Evolutionary conservation across 1,140 invertebrate genomes (phyloP), one percentile per base, ranked within the genome.

Genomic region (Drosophila navojoa): DNA sequence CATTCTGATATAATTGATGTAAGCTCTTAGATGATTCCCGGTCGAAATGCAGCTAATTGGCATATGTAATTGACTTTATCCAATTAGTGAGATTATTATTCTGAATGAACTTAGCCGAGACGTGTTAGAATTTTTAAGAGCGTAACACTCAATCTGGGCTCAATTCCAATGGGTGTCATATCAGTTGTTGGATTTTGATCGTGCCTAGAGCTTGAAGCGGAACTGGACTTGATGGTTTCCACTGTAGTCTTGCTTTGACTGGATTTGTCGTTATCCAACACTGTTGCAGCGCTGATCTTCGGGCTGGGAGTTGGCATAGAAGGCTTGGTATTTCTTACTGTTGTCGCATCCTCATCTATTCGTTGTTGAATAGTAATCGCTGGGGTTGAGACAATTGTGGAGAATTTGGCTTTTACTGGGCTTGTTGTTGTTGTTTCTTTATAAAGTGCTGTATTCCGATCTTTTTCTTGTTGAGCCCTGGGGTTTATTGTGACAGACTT

Each of bases 121-220:
- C 38, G 3, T 6, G 57, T 22, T 0, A 84, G 22, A 19, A 80
- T 10, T 53, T 77, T 85, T 0, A 84, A 22, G 3, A 80, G 42
- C 5, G 60, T 60, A 0, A 32, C 10, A 11, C 52, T 70, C 9
- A 84, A 22, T 42, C 77, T 75, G 16, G 38, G 53, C 16, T 38
- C 59, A 5, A 84, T 42, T 4, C 9, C 22, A 4, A 3, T 4
- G 0, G 71, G 66, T 19, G 2, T 19, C 5, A 3, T 1, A 15
- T 29, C 44, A 45, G 44, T 35, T 6, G 27, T 7, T 19, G 19
- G 15, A 4, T 25, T 32, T 32, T 19, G 11, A 47, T 47, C 2
- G 25, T 25, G 40, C 9, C 44, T 6, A n/a, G 5, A 1, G 6
- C n/a, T 10, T 15, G 13, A 1, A 29, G 22, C 22, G 1, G 49